Base-by-base conservation (phyloP, 1,140 invertebrate genomes). In the Leptestheria dahalacensis region DNA sequence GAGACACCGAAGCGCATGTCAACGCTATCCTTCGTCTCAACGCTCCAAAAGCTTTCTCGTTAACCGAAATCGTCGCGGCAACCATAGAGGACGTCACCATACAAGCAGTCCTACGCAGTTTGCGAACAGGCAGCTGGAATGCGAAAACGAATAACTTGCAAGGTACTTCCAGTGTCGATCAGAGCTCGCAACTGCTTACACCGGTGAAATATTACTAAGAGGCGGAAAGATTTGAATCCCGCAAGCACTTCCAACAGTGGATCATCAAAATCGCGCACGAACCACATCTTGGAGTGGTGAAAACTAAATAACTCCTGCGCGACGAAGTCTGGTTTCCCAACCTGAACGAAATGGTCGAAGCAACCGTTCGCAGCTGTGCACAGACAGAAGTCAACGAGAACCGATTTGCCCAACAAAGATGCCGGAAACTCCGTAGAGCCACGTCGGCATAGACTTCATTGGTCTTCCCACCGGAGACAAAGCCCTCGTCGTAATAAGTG, bases 311-410 rank as follows among this genome's bases (percentile, higher is more conserved):
- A 48, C 61, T 68, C 6, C 20, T 69, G 3, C 41, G 66, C n/a
- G 63, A 65, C 51, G 68, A 68, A 55, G 64, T 69, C 1, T 69
- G 65, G 65, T 70, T 67, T 52, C 68, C 66, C 23, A 57, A 62
- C 12, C 64, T 69, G n/a, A 67, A 69, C 59, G 58, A 59, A 51
- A 9, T 60, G 18, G 67, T 68, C 9, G 67, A 69, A 60, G 12
- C 62, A 18, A 20, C 41, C 33, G 56, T 66, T 10, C 62, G 64
- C 61, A 29, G 21, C 3, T 69, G 67, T 26, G 49, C 6, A 51
- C 59, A 47, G 58, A 58, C 25, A 24, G 21, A 4, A 41, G 21
- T 10, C 26, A 12, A 48, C 47, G 49, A 25, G 23, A 58, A 25
- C 56, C 46, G n/a, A 23, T 58, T 15, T 20, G 57, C 3, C 62